These are phyloP conservation scores for Macaca fascicularis DNA, from an alignment of 2,113 vertebrate genomes.

Conservation along the genomic window DNA sequence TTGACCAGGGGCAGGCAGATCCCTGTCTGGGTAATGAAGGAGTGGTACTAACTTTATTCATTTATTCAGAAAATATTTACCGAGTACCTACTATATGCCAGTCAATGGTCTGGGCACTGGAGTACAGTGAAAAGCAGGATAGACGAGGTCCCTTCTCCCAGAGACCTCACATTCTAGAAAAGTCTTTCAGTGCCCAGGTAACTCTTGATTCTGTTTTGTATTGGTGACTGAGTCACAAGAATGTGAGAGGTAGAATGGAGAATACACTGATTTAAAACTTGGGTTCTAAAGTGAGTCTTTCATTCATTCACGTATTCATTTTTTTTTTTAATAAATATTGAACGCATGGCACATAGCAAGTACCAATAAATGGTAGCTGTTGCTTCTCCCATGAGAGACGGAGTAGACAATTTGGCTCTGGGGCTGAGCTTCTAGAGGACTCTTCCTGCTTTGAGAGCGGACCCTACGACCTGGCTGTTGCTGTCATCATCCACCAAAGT, in stretches of 20 bases:
- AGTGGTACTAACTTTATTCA: neutral
- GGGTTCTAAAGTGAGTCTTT: constrained; percentile 15
- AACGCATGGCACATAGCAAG: neutral
- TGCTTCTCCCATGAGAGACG: neutral
- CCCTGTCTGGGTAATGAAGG: neutral
- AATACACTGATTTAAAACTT: constrained; percentile 22
- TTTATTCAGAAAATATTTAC: constrained; percentile 18
- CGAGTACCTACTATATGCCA: neutral
- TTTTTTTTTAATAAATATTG: neutral
- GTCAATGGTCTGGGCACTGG: neutral
- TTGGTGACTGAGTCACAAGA: neutral
- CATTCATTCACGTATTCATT: neutral
- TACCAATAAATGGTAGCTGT: neutral
- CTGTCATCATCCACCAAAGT: neutral
- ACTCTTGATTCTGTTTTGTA: neutral
- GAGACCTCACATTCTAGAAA: neutral
- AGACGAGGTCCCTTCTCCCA: neutral
- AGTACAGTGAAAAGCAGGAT: neutral
- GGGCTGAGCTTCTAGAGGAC: neutral
- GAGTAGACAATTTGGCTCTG: neutral
- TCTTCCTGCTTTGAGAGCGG: neutral
- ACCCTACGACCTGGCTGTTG: neutral
- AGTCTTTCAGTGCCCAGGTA: neutral
- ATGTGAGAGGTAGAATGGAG: constrained; percentile 40
- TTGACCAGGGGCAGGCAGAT: neutral